Base-by-base conservation (phyloP, 2,888 invertebrate genomes). In the Nomada hirtipes region DNA sequence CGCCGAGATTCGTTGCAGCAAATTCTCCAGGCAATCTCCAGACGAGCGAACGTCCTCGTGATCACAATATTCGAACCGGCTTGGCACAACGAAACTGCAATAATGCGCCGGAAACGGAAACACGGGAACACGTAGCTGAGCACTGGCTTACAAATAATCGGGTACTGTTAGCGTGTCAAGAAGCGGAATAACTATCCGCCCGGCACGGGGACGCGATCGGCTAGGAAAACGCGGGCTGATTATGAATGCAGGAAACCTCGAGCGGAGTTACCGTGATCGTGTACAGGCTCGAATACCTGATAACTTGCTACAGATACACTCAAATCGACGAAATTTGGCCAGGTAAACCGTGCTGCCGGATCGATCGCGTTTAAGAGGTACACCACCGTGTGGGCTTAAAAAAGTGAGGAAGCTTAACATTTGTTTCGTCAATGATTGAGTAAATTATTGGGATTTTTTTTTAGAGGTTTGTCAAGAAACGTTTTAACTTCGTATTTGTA, bases 171-270 rank as follows among this genome's bases (percentile, higher is more conserved):
- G 20, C 71, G 64, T 59, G 71, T 59, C 64, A 64, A 76, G 71
- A 76, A 71, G 63, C 71, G 50, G 36, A 26, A 57, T 72, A 72
- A 76, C 76, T 59, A 71, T 71, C 71, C 11, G 50, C 23, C n/a
- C 23, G n/a, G 57, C 23, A 18, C 29, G 26, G 29, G 63, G 20
- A 29, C 23, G 57, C 76, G 70, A 70, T 76, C 70, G 76, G 57
- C 50, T 64, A 59, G 55, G 72, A 76, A 76, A 72, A 76, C 72
- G 63, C 42, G 15, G 57, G 26, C 50, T 64, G 71, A 76, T 72
- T 72, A 71, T 72, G 76, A 59, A 76, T 72, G 71, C 72, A 47
- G 76, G 63, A 64, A 70, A 76, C 57, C 70, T 76, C 42, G 63
- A 23, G 13, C 29, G 4, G 23, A 55, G 59, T 70, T 70, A 20